Evolutionary conservation across 2,113 vertebrate genomes (phyloP), one percentile per base, ranked within the genome.

Genomic region (Solea senegalensis): DNA sequence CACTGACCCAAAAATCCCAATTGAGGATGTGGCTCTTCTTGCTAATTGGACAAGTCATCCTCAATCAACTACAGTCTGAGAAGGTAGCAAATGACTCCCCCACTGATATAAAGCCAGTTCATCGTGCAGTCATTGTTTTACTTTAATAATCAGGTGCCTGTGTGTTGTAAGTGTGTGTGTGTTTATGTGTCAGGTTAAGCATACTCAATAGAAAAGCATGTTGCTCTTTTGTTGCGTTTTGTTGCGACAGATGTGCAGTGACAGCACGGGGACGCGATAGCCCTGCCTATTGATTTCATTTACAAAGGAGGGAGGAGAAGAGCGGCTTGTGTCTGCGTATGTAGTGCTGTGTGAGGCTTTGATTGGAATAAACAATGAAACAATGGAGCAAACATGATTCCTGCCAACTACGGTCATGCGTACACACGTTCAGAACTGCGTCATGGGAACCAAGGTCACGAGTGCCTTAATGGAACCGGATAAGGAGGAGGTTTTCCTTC

Each of bases 261-360:
- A 88, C 85, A 90, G 84, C 84, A 86, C 57, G 78, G 60, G 71
- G 79, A 85, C 81, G 86, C 60, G 83, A 84, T 85, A 72, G 81
- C 74, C 61, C 77, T 46, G 43, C 85, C 85, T 86, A 90, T 89
- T 92, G 91, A 90, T 91, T 88, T 82, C 70, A 79, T 84, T 89
- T 82, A 88, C 84, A 90, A 88, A 90, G 78, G 72, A 80, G 51
- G 79, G 69, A 72, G 59, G 55, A 80, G 69, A 83, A 75, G 73
- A 70, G 65, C 50, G 53, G 78, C 50, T 54, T 2, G 75, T 65
- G 65, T 71, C 65, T 71, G 54, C 69, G 62, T 72, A 61, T 81
- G 74, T 51, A 66, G 54, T 4, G 45, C 52, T 49, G n/a, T n/a
- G 70, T 50, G 65, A 46, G 41, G 41, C 65, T 85, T 78, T 82